Conservation (phyloP, 2,113 vertebrate genomes). For the Callipepla squamata region DNA sequence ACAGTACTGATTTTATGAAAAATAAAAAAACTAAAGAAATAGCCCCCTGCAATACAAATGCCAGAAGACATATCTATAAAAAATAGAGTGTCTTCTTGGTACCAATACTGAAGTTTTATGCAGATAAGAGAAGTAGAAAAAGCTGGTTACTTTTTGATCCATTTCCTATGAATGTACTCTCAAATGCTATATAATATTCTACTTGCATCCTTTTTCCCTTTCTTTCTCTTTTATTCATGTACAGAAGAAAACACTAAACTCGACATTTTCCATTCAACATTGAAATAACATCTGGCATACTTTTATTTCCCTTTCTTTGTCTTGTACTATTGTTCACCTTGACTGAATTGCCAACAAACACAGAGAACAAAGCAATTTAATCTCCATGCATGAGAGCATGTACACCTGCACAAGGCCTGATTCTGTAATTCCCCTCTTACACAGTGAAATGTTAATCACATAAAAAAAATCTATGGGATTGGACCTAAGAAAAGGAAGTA, state of each 20-base stretch:
- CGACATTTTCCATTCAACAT: background rate
- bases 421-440: background rate
- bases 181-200: background rate
- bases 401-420: background rate
- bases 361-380: background rate
- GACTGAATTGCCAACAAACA: background rate
- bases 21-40: background rate
- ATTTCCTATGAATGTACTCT: slow-evolving; percentile 13
- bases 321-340: background rate
- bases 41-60: background rate
- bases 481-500: background rate
- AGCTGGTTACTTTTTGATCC: background rate
- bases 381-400: background rate
- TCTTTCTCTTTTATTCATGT: background rate
- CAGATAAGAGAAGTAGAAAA: slow-evolving; percentile 27
- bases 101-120: slow-evolving; percentile 42
- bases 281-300: background rate
- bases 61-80: slow-evolving; percentile 42
- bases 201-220: background rate
- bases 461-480: background rate
- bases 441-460: background rate
- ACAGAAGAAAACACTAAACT: slow-evolving; percentile 6
- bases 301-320: background rate
- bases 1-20: slow-evolving; percentile 19
- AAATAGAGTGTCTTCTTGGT: slow-evolving; percentile 31